A percentile compares a stretch with the other conserved stretches of the same genome.
phyloP scores from a whole-genome alignment of 2,797 vertebrate genomes.

The Paramormyrops hopkinsi region DNA sequence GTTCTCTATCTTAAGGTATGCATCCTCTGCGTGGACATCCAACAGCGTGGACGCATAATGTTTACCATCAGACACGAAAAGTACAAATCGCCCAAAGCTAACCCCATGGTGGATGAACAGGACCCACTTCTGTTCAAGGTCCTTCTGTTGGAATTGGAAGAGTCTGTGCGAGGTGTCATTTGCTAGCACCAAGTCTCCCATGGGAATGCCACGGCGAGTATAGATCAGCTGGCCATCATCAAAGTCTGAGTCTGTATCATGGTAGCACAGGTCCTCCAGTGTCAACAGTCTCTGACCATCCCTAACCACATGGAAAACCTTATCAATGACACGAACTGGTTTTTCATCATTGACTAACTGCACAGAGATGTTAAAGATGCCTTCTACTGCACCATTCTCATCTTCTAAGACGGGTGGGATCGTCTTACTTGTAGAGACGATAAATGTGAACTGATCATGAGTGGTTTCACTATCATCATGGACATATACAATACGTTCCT shows the following conservation, averaged over 20 bases:
- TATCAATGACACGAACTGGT: constrained; percentile 70
- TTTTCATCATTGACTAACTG: constrained; percentile 82
- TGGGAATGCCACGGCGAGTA: constrained; percentile 74
- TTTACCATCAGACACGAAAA: constrained; percentile 84
- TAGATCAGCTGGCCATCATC: constrained; percentile 74
- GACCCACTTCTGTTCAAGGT: constrained; percentile 69
- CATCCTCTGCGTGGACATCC: constrained; percentile 73
- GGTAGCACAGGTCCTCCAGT: constrained; percentile 70
- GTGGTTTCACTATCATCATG: constrained; percentile 81
- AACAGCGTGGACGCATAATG: constrained; percentile 75
- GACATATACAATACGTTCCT: constrained; percentile 70
- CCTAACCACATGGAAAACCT: constrained; percentile 70
- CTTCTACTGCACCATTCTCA: constrained; percentile 54
- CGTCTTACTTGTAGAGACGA: constrained; percentile 54
- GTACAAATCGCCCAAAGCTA: constrained; percentile 72
- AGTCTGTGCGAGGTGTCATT: constrained; percentile 71
- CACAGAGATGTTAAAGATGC: constrained; percentile 69
- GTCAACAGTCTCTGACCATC: constrained; percentile 74
- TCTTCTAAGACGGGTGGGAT: constrained; percentile 42
- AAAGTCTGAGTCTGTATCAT: constrained; percentile 79
- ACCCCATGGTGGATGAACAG: constrained; percentile 73
- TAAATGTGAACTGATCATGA: constrained; percentile 68
- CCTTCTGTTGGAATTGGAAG: constrained; percentile 78
- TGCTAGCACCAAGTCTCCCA: constrained; percentile 76
- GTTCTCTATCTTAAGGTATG: constrained; percentile 67